Percentiles rank a stretch among this genome's conserved stretches.
These are phyloP conservation scores for Caerostris extrusa DNA, from an alignment of 1,140 invertebrate genomes.

Conservation along the genomic window DNA sequence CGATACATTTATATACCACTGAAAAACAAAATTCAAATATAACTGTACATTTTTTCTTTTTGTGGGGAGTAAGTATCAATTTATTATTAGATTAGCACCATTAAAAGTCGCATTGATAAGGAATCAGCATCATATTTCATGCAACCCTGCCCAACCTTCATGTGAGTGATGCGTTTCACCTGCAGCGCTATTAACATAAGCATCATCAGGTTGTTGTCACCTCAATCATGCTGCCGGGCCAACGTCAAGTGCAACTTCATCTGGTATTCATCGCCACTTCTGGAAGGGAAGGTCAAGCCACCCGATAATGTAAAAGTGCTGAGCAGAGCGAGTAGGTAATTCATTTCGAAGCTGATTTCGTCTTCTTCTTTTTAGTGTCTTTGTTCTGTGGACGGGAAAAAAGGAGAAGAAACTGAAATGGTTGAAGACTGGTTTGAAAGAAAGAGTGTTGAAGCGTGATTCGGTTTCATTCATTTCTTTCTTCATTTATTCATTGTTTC, in stretches of 20 bases:
- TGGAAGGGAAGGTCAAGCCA: neutral
- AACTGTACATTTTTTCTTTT: neutral
- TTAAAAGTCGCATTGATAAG: neutral
- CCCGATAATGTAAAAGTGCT: neutral
- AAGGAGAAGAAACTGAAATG: neutral
- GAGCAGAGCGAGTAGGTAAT: neutral
- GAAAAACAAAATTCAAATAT: neutral
- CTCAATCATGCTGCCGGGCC: neutral
- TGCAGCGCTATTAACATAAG: neutral
- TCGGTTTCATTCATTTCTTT: neutral
- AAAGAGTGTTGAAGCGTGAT: neutral
- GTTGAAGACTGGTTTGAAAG: neutral
- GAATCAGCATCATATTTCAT: neutral
- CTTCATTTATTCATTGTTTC: too few species aligned
- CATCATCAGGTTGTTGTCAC: conserved; percentile 18
- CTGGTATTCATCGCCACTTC: neutral
- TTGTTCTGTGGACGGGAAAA: neutral
- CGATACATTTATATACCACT: neutral
- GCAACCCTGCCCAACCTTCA: neutral
- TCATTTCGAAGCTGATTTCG: neutral
- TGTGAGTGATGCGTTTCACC: neutral
- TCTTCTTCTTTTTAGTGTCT: neutral
- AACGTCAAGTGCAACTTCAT: neutral
- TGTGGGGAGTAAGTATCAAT: neutral
- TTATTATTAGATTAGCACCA: neutral